Conservation (phyloP, 2,888 invertebrate genomes). For the Xylota sylvarum region DNA sequence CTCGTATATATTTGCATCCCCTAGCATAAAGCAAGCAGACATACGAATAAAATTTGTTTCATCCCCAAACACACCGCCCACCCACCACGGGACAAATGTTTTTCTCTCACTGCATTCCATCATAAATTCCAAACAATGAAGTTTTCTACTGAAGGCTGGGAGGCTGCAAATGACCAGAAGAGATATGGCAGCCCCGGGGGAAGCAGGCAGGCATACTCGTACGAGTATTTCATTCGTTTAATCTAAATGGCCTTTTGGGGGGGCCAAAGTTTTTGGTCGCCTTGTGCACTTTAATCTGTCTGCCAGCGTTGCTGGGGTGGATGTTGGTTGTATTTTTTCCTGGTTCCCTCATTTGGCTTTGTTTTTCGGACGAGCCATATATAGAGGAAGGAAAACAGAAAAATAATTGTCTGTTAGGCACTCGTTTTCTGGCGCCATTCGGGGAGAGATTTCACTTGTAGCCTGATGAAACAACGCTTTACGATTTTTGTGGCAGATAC, state of each 20-base stretch:
- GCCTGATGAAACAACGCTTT: constrained; percentile 45
- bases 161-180: constrained; percentile 64
- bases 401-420: constrained; percentile 57
- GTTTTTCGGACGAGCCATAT: constrained; percentile 31
- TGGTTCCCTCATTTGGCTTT: constrained; percentile 27
- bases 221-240: constrained; percentile 63
- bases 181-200: constrained; percentile 19
- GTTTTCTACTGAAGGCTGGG: constrained; percentile 40
- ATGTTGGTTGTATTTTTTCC: constrained; percentile 29
- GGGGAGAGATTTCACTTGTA: constrained; percentile 46
- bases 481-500: constrained; percentile 43
- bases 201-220: not conserved
- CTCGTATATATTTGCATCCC: constrained; percentile 70
- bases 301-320: constrained; percentile 31
- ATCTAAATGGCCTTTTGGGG: constrained; percentile 62
- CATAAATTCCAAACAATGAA: constrained; percentile 67
- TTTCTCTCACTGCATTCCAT: constrained; percentile 61
- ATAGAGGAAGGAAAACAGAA: not conserved
- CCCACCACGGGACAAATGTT: constrained; percentile 28
- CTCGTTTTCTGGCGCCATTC: constrained; percentile 55
- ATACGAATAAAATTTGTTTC: constrained; percentile 46
- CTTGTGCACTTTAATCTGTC: constrained; percentile 70
- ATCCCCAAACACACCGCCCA: constrained; percentile 9
- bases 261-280: constrained; percentile 53
- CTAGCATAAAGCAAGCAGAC: constrained; percentile 39